phyloP scores from a whole-genome alignment of 2,888 invertebrate genomes.

The Polyommatus iphigenia region DNA sequence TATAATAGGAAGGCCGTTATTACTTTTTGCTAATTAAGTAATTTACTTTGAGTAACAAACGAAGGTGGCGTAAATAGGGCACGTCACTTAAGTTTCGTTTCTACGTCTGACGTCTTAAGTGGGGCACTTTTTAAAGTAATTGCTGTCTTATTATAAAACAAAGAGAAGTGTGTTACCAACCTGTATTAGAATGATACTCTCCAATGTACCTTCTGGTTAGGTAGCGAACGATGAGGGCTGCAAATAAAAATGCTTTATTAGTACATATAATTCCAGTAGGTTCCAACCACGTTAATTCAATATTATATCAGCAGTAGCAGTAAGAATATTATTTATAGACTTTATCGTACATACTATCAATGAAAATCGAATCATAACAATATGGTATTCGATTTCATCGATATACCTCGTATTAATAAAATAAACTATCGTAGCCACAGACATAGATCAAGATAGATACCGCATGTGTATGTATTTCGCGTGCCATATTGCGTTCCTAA shows the following conservation, averaged over 20 bases:
- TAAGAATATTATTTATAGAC: not conserved
- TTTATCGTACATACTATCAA: not conserved
- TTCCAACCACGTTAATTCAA: too few relatives aligned
- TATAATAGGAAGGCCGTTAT: not conserved
- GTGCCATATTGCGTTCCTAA: too few relatives aligned
- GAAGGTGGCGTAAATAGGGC: not conserved
- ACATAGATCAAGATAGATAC: too few relatives aligned
- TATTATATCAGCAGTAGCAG: not conserved
- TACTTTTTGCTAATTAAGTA: slow-evolving; percentile 4
- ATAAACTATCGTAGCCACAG: slow-evolving; percentile 8
- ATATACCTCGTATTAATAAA: not conserved
- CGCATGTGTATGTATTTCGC: too few relatives aligned
- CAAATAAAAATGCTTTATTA: slow-evolving; percentile 51
- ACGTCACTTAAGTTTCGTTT: not conserved
- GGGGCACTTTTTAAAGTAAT: not conserved
- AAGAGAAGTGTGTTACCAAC: slow-evolving; percentile 62
- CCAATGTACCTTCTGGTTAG: slow-evolving; percentile 88
- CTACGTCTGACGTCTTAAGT: not conserved
- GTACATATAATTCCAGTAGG: not conserved
- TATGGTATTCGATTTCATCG: not conserved
- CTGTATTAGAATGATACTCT: slow-evolving; percentile 90
- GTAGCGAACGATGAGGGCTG: slow-evolving; percentile 89
- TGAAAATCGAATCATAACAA: slow-evolving; percentile 12
- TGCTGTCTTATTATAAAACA: not conserved
- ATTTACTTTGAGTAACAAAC: not conserved